Evolutionary conservation across 2,888 invertebrate genomes (phyloP).

Genomic region (Cheilosia grossa): DNA sequence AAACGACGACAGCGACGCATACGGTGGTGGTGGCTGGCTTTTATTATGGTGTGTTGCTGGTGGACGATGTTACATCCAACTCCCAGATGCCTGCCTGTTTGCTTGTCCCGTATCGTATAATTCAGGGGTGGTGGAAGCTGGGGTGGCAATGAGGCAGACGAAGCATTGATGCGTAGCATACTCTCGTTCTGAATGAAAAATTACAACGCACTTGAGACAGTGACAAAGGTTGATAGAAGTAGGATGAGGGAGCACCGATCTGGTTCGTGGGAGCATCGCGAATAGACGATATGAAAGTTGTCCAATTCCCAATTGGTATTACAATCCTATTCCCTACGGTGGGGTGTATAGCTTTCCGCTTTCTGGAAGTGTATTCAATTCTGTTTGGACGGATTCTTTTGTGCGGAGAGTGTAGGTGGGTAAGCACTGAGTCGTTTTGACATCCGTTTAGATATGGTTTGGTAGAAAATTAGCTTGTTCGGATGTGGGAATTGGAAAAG

Average conservation of each 20-base stretch:
- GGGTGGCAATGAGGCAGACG: neutral
- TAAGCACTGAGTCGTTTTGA: neutral
- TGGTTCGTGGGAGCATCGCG: neutral
- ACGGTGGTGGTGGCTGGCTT: conserved; percentile 63
- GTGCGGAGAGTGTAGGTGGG: neutral
- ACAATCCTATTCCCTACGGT: conserved; percentile 10
- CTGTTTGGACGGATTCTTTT: conserved; percentile 14
- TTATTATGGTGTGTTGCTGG: conserved; percentile 61
- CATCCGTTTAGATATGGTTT: neutral
- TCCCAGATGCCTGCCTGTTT: conserved; percentile 20
- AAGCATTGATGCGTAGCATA: conserved; percentile 49
- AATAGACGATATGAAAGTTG: conserved; percentile 34
- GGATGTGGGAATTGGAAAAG: conserved; percentile 5
- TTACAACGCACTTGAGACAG: conserved; percentile 61
- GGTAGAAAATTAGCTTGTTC: neutral
- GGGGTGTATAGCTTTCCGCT: neutral
- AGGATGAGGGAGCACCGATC: neutral
- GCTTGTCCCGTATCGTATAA: conserved; percentile 2
- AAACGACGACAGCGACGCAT: conserved; percentile 25
- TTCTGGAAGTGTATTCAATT: neutral
- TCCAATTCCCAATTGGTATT: conserved; percentile 39
- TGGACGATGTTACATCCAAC: neutral
- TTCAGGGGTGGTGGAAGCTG: neutral
- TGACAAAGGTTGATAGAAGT: conserved; percentile 53
- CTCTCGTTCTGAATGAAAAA: conserved; percentile 52